Base-by-base conservation (phyloP, 2,113 vertebrate genomes). In the Athene cunicularia region DNA sequence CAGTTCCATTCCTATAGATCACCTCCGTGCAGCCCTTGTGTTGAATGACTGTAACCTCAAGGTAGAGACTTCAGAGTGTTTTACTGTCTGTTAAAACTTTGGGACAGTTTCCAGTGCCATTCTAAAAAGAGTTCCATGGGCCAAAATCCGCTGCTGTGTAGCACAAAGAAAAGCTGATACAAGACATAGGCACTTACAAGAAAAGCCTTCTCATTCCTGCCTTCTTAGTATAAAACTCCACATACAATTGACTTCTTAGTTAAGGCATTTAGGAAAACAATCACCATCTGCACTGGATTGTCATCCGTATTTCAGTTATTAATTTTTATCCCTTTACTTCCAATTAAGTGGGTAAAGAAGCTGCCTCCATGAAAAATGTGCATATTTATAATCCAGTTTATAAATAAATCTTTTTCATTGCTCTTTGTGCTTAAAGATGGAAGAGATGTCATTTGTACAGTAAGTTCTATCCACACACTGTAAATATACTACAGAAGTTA, bases 291-390 rank as follows among this genome's bases (percentile, higher is more conserved):
- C 68, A 71, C 11, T 81, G 77, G 41, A 87, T 32, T 81, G 59
- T 53, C 68, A 94, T 53, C 72, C 41, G 22, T 41, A 50, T 62
- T 89, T 62, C 55, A 86, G 15, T 62, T 84, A 89, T 17, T 89
- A 19, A 67, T 89, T 95, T 95, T 94, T 87, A 96, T 67, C 60
- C 19, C 19, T 84, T 89, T 84, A 58, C 30, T 77, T 89, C 63
- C 37, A 74, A 66, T 53, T 76, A 80, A 76, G 30, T 41, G 30
- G 19, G 21, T 49, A 75, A 83, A 92, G 94, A 73, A 68, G 3
- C 58, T 67, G 32, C 55, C 64, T 73, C 74, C 15, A 5, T 62
- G 28, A 72, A 86, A 92, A 91, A 62, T 24, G 12, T 71, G 55
- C 30, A 30, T 84, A 58, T 66, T 86, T 86, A 80, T 53, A 84